Evolutionary conservation across 2,113 vertebrate species (phyloP).

Genomic region (Rostratula benghalensis): DNA sequence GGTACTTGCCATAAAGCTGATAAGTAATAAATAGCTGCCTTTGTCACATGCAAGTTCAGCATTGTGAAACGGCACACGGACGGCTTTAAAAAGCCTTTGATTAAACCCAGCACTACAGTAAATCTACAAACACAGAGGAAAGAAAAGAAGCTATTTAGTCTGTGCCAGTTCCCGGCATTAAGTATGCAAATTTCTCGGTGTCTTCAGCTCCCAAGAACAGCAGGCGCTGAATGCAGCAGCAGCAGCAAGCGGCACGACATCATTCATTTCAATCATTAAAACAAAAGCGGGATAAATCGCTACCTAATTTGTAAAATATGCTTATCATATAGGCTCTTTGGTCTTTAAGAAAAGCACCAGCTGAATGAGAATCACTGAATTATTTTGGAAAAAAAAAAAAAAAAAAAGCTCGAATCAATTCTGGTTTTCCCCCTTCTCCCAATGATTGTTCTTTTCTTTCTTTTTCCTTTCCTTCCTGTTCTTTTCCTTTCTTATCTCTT

Average conservation of each 20-base stretch:
- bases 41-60: slow-evolving; percentile 72
- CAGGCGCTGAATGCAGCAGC: slow-evolving; percentile 72
- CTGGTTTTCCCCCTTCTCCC: slow-evolving; percentile 12
- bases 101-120: slow-evolving; percentile 75
- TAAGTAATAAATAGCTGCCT: slow-evolving; percentile 76
- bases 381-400: slow-evolving; percentile 43
- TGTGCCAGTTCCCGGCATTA: slow-evolving; percentile 78
- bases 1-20: slow-evolving; percentile 67
- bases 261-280: slow-evolving; percentile 82
- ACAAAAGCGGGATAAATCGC: slow-evolving; percentile 78
- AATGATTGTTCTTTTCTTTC: slow-evolving; percentile 56
- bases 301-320: slow-evolving; percentile 79
- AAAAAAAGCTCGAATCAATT: slow-evolving; percentile 32
- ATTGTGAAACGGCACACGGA: slow-evolving; percentile 73
- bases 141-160: slow-evolving; percentile 76
- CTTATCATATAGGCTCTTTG: slow-evolving; percentile 76
- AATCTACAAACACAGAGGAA: slow-evolving; percentile 76
- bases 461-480: background rate
- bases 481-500: background rate
- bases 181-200: slow-evolving; percentile 77
- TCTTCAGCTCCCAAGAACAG: slow-evolving; percentile 77
- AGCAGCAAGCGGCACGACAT: slow-evolving; percentile 73
- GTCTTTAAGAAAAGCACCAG: slow-evolving; percentile 72
- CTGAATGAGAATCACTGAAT: slow-evolving; percentile 73
- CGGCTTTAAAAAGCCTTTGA: slow-evolving; percentile 76